These are phyloP conservation scores for Thripadectes ignobilis DNA, from an alignment of 2,797 vertebrate genomes.

Conservation along the genomic window DNA sequence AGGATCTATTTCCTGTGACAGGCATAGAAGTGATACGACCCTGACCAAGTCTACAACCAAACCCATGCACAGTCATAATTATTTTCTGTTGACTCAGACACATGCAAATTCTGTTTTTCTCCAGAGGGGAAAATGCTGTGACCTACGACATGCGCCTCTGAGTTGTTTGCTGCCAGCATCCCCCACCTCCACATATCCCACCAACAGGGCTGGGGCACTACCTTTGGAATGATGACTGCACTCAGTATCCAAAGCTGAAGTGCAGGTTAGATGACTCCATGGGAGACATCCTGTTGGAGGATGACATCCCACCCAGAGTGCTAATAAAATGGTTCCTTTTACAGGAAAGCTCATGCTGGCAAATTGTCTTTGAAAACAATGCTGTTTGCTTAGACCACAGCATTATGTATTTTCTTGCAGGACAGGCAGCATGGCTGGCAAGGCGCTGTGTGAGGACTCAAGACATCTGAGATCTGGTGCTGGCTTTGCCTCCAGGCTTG, in stretches of 20 bases:
- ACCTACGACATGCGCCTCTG: not conserved
- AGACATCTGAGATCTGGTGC: not conserved
- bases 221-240: not conserved
- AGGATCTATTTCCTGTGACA: not conserved
- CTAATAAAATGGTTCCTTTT: slow-evolving; percentile 51
- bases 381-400: slow-evolving; percentile 23
- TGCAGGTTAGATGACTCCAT: not conserved
- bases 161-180: not conserved
- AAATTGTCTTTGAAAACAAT: slow-evolving; percentile 59
- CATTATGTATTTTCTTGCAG: not conserved
- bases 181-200: rapidly evolving
- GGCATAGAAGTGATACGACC: not conserved
- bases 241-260: not conserved
- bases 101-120: not conserved
- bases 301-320: slow-evolving; percentile 4
- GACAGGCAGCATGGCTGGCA: not conserved
- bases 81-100: not conserved
- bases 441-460: not conserved
- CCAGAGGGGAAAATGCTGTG: not conserved
- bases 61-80: not conserved
- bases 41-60: not conserved
- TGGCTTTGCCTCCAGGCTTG: not conserved
- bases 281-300: not conserved
- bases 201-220: not conserved
- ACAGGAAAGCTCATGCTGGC: slow-evolving; percentile 27